phyloP scores from a whole-genome alignment of 2,888 invertebrate genomes.

The Cordylochernes scorpioides region DNA sequence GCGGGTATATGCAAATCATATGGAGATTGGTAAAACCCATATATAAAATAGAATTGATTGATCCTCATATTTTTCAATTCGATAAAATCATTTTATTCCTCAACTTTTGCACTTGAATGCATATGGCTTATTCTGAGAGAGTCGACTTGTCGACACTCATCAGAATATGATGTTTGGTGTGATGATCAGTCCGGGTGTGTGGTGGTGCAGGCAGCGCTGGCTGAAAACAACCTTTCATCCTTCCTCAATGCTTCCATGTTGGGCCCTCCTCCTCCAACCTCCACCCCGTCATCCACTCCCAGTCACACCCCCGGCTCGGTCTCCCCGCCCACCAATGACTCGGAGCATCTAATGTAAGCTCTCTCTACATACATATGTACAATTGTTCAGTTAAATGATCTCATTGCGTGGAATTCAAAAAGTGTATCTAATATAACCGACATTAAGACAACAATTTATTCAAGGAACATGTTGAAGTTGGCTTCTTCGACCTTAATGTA shows the following conservation, averaged over 20 bases:
- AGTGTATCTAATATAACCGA: no score
- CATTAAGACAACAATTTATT: no score
- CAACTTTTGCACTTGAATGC: not conserved
- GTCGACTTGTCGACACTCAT: not conserved
- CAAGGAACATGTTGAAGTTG: no score
- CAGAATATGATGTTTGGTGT: not conserved
- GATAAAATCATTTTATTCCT: not conserved
- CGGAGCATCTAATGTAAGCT: no score
- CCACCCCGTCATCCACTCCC: constrained; percentile 11
- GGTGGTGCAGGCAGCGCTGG: constrained; percentile 28
- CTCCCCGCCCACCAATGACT: no score
- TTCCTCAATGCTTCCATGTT: constrained; percentile 9
- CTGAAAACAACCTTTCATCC: constrained; percentile 28
- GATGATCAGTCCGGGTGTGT: not conserved
- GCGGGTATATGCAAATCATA: not conserved
- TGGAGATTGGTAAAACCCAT: not conserved
- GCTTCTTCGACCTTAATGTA: no score
- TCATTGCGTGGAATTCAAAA: no score
- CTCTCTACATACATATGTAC: no score
- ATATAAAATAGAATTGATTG: not conserved
- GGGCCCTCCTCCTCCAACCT: constrained; percentile 4
- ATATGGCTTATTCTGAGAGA: not conserved
- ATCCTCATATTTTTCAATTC: not conserved
- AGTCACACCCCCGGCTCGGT: constrained; percentile 11
- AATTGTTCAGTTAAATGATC: no score